Conservation (phyloP, 2,888 invertebrate species). For the Polyommatus icarus region DNA sequence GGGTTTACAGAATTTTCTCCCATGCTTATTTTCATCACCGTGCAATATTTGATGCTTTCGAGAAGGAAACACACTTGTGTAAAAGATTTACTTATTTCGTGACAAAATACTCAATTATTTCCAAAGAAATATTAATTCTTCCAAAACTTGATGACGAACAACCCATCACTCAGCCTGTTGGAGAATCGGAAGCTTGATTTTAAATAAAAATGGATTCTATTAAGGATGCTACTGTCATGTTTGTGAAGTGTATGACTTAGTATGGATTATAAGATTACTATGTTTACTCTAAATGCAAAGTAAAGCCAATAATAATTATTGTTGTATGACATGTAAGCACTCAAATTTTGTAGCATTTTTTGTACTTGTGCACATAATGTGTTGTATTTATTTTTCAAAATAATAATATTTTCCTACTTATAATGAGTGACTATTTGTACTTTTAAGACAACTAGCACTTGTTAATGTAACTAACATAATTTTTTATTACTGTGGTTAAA, state of each 20-base stretch:
- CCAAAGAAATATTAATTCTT: slow-evolving; percentile 98
- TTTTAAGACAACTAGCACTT: not conserved
- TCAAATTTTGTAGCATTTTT: slow-evolving; percentile 22
- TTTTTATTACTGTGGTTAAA: not conserved
- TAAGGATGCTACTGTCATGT: not conserved
- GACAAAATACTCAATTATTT: slow-evolving; percentile 98
- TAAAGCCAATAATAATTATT: slow-evolving; percentile 19
- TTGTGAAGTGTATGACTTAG: slow-evolving; percentile 27
- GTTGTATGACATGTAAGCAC: slow-evolving; percentile 24
- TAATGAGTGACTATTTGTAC: slow-evolving; percentile 6
- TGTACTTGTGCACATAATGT: slow-evolving; percentile 27
- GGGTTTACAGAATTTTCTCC: slow-evolving; percentile 99
- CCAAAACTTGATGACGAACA: slow-evolving; percentile 94
- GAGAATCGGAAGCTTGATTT: slow-evolving; percentile 76
- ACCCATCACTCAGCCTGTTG: slow-evolving; percentile 76
- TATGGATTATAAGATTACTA: slow-evolving; percentile 23
- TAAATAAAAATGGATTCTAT: slow-evolving; percentile 35
- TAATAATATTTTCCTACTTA: slow-evolving; percentile 11
- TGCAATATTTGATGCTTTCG: slow-evolving; percentile 98
- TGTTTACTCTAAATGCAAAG: not conserved
- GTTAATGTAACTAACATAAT: not conserved
- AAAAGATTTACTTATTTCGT: slow-evolving; percentile 98
- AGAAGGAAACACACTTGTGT: slow-evolving; percentile 97
- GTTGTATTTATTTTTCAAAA: slow-evolving; percentile 17
- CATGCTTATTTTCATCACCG: slow-evolving; percentile 99